Conservation (phyloP, 2,797 vertebrate species). For the Macropodus opercularis region DNA sequence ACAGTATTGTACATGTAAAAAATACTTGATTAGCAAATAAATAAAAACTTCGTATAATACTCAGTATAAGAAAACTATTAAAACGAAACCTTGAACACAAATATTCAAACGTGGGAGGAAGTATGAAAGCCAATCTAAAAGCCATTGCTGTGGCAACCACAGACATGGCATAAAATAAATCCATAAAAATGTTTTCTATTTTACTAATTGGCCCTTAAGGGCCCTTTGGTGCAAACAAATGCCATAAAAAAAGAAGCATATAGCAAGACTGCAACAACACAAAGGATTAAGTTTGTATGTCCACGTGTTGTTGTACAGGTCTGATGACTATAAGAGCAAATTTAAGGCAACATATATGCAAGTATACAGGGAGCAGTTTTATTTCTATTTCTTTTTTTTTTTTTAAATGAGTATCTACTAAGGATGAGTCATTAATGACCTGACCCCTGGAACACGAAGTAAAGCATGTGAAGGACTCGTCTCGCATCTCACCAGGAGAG, state of each 20-base stretch:
- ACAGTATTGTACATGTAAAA: no score
- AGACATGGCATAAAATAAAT: background rate
- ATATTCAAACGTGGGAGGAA: background rate
- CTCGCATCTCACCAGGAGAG: constrained; percentile 77
- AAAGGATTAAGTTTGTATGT: background rate
- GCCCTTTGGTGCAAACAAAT: background rate
- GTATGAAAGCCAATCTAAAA: background rate
- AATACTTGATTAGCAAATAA: background rate
- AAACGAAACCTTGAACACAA: background rate
- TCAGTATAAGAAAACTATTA: background rate
- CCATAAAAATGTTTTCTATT: background rate
- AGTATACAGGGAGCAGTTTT: no score
- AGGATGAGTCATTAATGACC: constrained; percentile 5
- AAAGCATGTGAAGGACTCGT: constrained; percentile 1
- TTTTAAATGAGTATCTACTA: constrained; percentile 12
- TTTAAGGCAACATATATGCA: no score
- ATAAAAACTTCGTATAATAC: background rate
- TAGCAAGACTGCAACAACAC: no score
- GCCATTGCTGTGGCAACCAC: background rate
- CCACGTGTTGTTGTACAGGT: background rate
- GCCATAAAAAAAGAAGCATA: background rate
- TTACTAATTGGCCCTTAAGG: no score
- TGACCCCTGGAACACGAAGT: constrained; percentile 10
- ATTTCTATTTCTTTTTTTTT: background rate
- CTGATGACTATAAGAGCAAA: no score